phyloP scores from a whole-genome alignment of 2,888 invertebrate genomes.

The Dascillus cervinus region DNA sequence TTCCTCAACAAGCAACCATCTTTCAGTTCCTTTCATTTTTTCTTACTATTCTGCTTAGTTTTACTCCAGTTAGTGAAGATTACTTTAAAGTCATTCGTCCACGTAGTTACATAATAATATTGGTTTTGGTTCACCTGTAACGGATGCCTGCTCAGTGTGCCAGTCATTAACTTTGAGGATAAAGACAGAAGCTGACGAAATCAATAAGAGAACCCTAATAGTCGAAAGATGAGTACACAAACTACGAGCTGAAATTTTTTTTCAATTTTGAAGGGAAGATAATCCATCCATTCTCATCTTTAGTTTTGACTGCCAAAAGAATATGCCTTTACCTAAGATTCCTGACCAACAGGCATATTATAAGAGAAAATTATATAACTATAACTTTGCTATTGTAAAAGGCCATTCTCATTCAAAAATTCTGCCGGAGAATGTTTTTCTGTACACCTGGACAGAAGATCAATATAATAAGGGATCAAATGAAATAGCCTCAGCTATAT shows the following conservation, averaged over 20 bases:
- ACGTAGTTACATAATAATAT: too few species aligned
- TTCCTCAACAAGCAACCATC: too few species aligned
- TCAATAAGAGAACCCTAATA: too few species aligned
- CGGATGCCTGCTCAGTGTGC: slow-evolving; percentile 1
- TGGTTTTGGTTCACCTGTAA: neutral
- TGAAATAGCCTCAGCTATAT: slow-evolving; percentile 28
- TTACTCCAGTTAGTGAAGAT: too few species aligned
- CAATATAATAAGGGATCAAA: slow-evolving; percentile 25
- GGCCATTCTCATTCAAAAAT: slow-evolving; percentile 14
- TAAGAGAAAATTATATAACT: slow-evolving; percentile 23
- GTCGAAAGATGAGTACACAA: slow-evolving; percentile 20
- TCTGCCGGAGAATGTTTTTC: slow-evolving; percentile 9
- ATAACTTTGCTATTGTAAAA: slow-evolving; percentile 24
- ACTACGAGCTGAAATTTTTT: slow-evolving; percentile 21
- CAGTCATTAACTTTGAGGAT: neutral
- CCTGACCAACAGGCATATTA: slow-evolving; percentile 29
- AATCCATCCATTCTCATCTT: slow-evolving; percentile 16
- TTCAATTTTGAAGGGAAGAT: slow-evolving; percentile 14
- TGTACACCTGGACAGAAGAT: slow-evolving; percentile 29
- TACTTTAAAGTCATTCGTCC: too few species aligned
- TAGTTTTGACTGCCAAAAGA: slow-evolving; percentile 30
- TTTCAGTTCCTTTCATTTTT: too few species aligned
- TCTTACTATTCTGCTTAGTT: too few species aligned
- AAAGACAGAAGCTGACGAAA: too few species aligned
- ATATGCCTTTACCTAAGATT: slow-evolving; percentile 24